A percentile compares a stretch with the other conserved stretches of the same genome.
phyloP scores from a whole-genome alignment of 2,888 invertebrate genomes.

The Mesoligia furuncula region DNA sequence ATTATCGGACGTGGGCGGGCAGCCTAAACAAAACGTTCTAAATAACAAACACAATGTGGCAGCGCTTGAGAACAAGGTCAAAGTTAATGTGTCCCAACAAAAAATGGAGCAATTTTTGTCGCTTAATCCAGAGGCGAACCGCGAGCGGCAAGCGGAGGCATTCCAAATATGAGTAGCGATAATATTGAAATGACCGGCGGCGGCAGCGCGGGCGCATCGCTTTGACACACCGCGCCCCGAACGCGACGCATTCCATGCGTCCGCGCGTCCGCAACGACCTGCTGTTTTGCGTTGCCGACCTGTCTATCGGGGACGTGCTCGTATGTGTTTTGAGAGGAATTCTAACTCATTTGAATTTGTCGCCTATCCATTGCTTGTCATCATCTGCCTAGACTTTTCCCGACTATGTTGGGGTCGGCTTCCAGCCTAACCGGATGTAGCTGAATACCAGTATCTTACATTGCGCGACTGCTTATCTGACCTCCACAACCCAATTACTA shows the following conservation, averaged over 20 bases:
- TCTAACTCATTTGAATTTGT: conserved; percentile 30
- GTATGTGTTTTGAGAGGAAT: conserved; percentile 43
- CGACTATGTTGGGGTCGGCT: no score
- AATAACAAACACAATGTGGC: conserved; percentile 40
- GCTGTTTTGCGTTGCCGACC: conserved; percentile 56
- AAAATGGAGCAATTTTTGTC: conserved; percentile 79
- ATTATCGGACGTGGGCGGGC: no score
- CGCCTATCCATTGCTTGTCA: conserved; percentile 26
- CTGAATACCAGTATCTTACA: no score
- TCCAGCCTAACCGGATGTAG: no score
- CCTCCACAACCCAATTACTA: no score
- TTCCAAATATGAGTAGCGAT: conserved; percentile 74
- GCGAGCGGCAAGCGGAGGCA: conserved; percentile 59
- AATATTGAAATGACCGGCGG: conserved; percentile 79
- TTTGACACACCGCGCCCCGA: conserved; percentile 66
- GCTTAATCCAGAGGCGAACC: conserved; percentile 71
- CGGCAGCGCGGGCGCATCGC: conserved; percentile 64
- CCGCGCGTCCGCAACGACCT: conserved; percentile 43
- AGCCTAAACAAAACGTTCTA: conserved; percentile 30
- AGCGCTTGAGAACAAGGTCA: conserved; percentile 61
- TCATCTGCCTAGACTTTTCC: no score
- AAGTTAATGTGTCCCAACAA: conserved; percentile 61
- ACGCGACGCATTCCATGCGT: conserved; percentile 60
- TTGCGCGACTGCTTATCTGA: no score
- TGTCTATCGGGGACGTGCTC: conserved; percentile 43